Percentiles rank a stretch among this genome's conserved stretches.
Conservation (phyloP, 2,888 invertebrate species). For the Stenolophus ochropezus region DNA sequence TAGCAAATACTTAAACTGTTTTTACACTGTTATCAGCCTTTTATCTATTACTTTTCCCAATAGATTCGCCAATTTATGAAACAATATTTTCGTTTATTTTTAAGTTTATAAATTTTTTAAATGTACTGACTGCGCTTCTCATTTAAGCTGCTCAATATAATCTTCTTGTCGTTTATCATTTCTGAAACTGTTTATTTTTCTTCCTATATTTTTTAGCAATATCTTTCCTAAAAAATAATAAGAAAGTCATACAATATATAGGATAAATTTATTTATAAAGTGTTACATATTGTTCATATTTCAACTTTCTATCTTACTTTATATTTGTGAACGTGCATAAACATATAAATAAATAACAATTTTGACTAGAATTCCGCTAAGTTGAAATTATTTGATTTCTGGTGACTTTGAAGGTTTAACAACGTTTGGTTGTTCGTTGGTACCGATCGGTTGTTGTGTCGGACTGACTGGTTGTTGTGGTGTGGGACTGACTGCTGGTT, state of each 20-base stretch:
- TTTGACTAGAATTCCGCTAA: background rate
- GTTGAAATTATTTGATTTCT: background rate
- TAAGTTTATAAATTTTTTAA: background rate
- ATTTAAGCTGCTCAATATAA: slow-evolving; percentile 89
- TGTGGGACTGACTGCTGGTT: background rate
- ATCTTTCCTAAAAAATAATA: slow-evolving; percentile 67
- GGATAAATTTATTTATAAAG: no score
- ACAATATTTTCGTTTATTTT: slow-evolving; percentile 52
- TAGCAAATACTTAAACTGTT: no score
- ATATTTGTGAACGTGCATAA: slow-evolving; percentile 7
- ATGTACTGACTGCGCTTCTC: slow-evolving; percentile 83
- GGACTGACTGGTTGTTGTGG: slow-evolving; percentile 6
- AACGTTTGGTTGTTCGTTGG: background rate
- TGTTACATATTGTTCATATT: no score
- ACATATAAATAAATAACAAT: slow-evolving; percentile 17
- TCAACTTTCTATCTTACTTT: no score
- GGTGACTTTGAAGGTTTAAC: background rate
- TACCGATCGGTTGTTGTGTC: background rate
- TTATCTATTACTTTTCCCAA: slow-evolving; percentile 89
- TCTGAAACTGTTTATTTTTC: slow-evolving; percentile 77
- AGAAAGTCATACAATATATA: no score
- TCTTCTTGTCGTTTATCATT: slow-evolving; percentile 87
- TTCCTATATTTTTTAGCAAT: slow-evolving; percentile 65
- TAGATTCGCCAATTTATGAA: slow-evolving; percentile 85
- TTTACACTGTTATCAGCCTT: no score